These are phyloP conservation scores for Noctilio leporinus DNA, from an alignment of 2,113 vertebrate genomes.

Conservation along the genomic window DNA sequence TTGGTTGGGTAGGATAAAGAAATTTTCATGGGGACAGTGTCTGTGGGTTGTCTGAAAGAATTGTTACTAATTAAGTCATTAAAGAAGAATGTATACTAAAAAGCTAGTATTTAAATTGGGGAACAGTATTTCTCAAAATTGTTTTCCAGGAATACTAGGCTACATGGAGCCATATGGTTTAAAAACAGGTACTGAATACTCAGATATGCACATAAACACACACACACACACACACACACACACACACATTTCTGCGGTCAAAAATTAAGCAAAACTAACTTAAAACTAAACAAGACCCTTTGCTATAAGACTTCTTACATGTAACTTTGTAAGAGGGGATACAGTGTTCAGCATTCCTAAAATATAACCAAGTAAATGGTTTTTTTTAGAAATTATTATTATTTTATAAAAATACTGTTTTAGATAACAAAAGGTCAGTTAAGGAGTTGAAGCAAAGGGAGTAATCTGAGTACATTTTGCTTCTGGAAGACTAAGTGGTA, in stretches of 20 bases:
- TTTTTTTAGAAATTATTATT: background rate
- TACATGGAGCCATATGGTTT: accelerated
- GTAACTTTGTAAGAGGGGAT: background rate
- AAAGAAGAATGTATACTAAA: background rate
- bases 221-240: background rate
- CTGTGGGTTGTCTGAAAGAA: background rate
- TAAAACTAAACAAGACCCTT: background rate
- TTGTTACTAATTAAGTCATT: background rate
- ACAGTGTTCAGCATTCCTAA: background rate
- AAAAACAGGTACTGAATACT: background rate
- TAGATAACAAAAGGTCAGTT: background rate
- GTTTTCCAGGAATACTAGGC: background rate
- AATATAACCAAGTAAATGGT: background rate
- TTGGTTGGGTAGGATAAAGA: background rate
- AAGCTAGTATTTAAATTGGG: background rate
- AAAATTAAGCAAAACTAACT: background rate
- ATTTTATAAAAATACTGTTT: background rate
- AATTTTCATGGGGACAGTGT: background rate
- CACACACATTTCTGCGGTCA: background rate
- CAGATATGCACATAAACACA: background rate
- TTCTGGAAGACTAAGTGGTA: background rate
- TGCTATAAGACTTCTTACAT: background rate
- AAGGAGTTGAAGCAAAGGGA: background rate
- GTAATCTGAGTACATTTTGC: background rate
- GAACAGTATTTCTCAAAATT: background rate